Conservation (phyloP, 2,888 invertebrate genomes). For the Morpho achilles region DNA sequence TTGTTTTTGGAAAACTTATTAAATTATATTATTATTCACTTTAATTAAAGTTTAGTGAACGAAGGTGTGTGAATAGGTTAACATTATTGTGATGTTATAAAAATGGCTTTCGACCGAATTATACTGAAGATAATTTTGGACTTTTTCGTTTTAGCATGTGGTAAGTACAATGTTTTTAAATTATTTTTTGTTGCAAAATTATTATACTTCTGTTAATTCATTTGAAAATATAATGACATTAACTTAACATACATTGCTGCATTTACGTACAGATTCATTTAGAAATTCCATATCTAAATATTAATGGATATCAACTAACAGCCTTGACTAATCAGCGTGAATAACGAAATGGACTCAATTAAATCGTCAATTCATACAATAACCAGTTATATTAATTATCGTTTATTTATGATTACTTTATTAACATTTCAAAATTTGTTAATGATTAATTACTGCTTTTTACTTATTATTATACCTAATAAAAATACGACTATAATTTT, state of each 20-base stretch:
- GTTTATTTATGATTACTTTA: no score
- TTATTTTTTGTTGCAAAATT: neutral
- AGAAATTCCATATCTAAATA: neutral
- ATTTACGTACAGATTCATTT: neutral
- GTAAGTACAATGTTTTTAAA: slow-evolving; percentile 42
- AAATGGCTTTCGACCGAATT: slow-evolving; percentile 51
- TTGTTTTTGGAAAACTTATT: neutral
- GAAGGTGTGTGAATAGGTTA: no score
- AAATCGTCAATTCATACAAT: no score
- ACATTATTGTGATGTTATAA: slow-evolving; percentile 3
- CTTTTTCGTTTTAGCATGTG: slow-evolving; percentile 46
- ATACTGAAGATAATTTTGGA: slow-evolving; percentile 60
- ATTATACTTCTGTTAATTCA: neutral
- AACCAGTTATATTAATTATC: no score
- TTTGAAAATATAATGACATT: neutral
- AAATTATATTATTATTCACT: no score
- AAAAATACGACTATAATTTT: no score
- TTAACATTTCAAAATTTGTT: no score
- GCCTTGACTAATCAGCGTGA: no score
- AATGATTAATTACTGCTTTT: no score
- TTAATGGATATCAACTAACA: neutral
- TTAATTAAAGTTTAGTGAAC: no score
- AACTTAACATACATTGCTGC: neutral
- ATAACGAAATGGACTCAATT: no score
- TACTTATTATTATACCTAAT: no score